Evolutionary conservation across 2,888 invertebrate species (phyloP), one percentile per base, ranked within the genome.

Genomic region (Sceliomorpha sp.): DNA sequence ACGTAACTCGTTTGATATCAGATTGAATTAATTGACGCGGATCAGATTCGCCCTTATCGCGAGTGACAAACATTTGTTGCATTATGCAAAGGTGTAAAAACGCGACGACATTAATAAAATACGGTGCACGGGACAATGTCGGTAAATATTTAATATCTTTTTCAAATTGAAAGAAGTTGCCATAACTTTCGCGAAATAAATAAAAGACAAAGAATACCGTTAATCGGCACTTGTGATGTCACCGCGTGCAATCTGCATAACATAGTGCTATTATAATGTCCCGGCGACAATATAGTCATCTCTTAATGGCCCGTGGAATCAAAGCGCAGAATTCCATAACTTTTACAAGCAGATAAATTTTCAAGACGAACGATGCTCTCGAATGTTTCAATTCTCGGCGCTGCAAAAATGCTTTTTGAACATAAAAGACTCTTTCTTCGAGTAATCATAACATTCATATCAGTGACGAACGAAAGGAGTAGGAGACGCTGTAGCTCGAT

Each of bases 21-120:
- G 77, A 72, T 81, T 79, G 80, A 85, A 85, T 85, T 85, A 85
- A 83, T 82, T 79, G 76, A 71, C 74, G 78, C 81, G 80, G 83
- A 84, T 84, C 81, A 75, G 78, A n/a, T n/a, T n/a, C n/a, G n/a
- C n/a, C n/a, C n/a, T n/a, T n/a, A n/a, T n/a, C n/a, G n/a, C n/a
- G 76, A 82, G 84, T 84, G 82, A 81, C 83, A 84, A 83, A 84
- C 84, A 84, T 82, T 81, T 81, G 51, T 62, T 34, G 13, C 34
- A 34, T n/a, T n/a, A n/a, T n/a, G n/a, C n/a, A 12, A 7, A 8
- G 20, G 5, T 20, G 5, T 4, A 2, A 20, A 5, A 20, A 20
- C 20, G 20, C 5, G 20, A 29, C 6, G 17, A 4, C 36, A 12
- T 4, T 50, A 58, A 58, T 48, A 29, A 60, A 44, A 55, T 44